phyloP scores from a whole-genome alignment of 1,140 invertebrate genomes.

The Lethocerus indicus region DNA sequence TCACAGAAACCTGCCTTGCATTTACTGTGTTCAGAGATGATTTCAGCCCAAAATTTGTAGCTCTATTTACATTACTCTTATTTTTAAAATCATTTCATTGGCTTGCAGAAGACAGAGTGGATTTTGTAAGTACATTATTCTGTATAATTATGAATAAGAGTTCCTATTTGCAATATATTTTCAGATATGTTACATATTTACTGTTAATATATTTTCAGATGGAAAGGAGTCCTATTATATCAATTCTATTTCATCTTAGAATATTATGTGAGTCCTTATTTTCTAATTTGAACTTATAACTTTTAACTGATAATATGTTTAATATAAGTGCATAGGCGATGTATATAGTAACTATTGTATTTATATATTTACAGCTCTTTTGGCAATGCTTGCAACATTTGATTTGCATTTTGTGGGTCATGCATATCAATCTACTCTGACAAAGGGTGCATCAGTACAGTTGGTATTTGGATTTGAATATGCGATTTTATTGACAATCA shows the following conservation, averaged over 20 bases:
- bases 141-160: not conserved
- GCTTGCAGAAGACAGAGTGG: conserved; percentile 95
- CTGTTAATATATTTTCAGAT: conserved; percentile 49
- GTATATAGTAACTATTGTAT: not conserved
- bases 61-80: conserved; percentile 87
- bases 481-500: conserved; percentile 87
- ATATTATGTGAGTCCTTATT: conserved; percentile 49
- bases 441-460: conserved; percentile 92
- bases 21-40: conserved; percentile 99
- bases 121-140: conserved; percentile 69
- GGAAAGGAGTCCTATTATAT: conserved; percentile 96
- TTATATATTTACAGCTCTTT: conserved; percentile 34
- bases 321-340: not conserved
- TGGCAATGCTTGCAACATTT: conserved; percentile 60
- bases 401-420: conserved; percentile 85
- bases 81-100: conserved; percentile 99
- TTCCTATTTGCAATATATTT: conserved; percentile 7
- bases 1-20: conserved; percentile 96
- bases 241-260: conserved; percentile 85
- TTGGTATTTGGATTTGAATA: conserved; percentile 99
- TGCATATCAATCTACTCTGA: conserved; percentile 87
- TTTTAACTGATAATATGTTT: not conserved
- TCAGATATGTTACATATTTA: conserved; percentile 6
- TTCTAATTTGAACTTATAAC: not conserved
- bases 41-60: conserved; percentile 97